Evolutionary conservation across 2,797 vertebrate genomes (phyloP).

Genomic region (Serranus cabrilla): DNA sequence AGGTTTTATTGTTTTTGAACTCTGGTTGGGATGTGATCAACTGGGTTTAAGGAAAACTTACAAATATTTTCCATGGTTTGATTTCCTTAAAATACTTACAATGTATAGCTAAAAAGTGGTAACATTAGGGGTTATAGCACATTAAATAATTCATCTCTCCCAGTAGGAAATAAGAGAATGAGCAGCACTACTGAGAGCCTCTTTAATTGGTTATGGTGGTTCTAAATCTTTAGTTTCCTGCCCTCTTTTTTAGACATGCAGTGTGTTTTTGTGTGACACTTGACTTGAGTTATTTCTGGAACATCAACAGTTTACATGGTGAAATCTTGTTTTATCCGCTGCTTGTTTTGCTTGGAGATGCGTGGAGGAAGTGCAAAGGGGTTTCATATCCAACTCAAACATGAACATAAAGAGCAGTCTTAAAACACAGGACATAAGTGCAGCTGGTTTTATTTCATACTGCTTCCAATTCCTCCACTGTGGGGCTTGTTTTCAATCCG

Average conservation of each 20-base stretch:
- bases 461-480: constrained; percentile 28
- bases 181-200: not conserved
- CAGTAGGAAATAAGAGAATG: not conserved
- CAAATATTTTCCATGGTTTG: constrained; percentile 2
- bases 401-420: constrained; percentile 31
- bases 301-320: constrained; percentile 59
- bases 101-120: not conserved
- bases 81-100: not conserved
- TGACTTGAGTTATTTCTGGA: constrained; percentile 55
- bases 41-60: constrained; percentile 2
- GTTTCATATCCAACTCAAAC: constrained; percentile 61
- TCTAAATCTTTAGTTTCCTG: constrained; percentile 5
- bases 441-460: constrained; percentile 31
- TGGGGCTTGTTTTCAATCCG: constrained; percentile 24
- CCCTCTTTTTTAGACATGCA: constrained; percentile 15
- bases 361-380: constrained; percentile 38
- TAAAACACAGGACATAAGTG: constrained; percentile 25
- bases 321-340: constrained; percentile 52
- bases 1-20: not conserved
- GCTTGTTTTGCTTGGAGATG: constrained; percentile 65
- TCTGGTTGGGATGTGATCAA: not conserved
- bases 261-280: constrained; percentile 47
- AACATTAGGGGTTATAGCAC: not conserved
- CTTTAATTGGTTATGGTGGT: not conserved
- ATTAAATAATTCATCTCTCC: not conserved